Evolutionary conservation across 2,113 vertebrate species (phyloP).

Genomic region (Brachionichthys hirsutus): DNA sequence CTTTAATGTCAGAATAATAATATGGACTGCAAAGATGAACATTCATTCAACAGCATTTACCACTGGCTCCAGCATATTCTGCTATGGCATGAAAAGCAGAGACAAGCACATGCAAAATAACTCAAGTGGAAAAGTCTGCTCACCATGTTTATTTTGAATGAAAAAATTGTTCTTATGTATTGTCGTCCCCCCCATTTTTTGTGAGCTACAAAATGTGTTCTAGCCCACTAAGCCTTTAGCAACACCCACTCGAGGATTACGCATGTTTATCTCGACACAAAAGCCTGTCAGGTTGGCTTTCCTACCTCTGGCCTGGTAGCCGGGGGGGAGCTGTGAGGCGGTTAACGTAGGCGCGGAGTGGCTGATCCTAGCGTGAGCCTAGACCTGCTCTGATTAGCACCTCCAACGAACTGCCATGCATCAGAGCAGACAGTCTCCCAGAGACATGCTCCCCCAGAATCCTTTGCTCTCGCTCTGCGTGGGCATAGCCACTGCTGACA

Average conservation of each 20-base stretch:
- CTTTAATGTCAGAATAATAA: not conserved
- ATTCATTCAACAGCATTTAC: too few species aligned
- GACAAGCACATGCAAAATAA: slow-evolving; percentile 21
- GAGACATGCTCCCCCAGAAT: slow-evolving; percentile 89
- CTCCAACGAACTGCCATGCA: slow-evolving; percentile 89
- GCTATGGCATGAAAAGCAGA: not conserved
- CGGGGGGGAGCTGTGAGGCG: slow-evolving; percentile 65
- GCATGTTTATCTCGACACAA: slow-evolving; percentile 71
- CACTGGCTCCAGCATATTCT: too few species aligned
- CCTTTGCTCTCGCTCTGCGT: slow-evolving; percentile 85
- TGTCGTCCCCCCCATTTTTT: slow-evolving; percentile 51
- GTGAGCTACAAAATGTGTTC: slow-evolving; percentile 67
- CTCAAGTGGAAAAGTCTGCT: slow-evolving; percentile 42
- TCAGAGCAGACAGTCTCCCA: slow-evolving; percentile 92
- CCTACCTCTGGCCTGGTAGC: slow-evolving; percentile 56
- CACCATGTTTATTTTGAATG: slow-evolving; percentile 22
- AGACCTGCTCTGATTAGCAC: slow-evolving; percentile 90
- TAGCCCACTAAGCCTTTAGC: slow-evolving; percentile 69
- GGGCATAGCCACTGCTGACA: slow-evolving; percentile 79
- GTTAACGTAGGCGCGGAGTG: slow-evolving; percentile 69
- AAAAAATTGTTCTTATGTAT: slow-evolving; percentile 36
- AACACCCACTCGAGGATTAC: slow-evolving; percentile 59
- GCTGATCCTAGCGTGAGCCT: slow-evolving; percentile 68
- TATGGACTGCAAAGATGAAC: too few species aligned
- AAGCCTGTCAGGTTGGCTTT: slow-evolving; percentile 65